These are phyloP conservation scores for Drosophila crucigera DNA, from an alignment of 2,888 invertebrate species.

Conservation along the genomic window DNA sequence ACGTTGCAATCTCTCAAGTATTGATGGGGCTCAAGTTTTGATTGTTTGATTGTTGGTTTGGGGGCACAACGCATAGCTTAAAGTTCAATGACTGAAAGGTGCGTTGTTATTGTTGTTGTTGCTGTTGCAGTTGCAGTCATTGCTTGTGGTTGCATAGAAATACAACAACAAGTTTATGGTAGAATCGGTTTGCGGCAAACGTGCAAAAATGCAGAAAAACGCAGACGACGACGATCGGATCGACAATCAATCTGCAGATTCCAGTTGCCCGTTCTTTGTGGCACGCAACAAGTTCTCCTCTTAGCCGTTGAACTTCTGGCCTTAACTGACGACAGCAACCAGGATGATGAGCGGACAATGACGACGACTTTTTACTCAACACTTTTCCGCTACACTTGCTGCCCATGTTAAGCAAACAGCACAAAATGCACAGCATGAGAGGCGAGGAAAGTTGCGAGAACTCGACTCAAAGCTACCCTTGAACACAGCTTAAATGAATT, in stretches of 20 bases:
- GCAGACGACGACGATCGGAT: conserved; percentile 65
- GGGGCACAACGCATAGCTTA: conserved; percentile 66
- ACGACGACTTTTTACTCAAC: conserved; percentile 14
- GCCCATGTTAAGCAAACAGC: conserved; percentile 61
- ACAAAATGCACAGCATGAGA: background rate
- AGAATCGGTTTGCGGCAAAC: conserved; percentile 45
- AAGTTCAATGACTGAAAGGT: conserved; percentile 79
- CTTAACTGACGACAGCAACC: conserved; percentile 50
- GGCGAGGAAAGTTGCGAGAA: background rate
- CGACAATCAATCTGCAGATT: conserved; percentile 78
- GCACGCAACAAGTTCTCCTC: conserved; percentile 71
- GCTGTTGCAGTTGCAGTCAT: conserved; percentile 25
- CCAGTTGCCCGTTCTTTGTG: conserved; percentile 57
- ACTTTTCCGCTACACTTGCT: conserved; percentile 61
- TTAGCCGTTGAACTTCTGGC: conserved; percentile 71
- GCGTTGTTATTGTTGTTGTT: conserved; percentile 43
- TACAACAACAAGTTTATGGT: conserved; percentile 55
- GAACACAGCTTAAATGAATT: background rate
- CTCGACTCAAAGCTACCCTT: background rate
- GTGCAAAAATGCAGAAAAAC: conserved; percentile 73
- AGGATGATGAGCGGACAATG: conserved; percentile 5
- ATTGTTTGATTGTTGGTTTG: conserved; percentile 29
- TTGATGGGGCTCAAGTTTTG: conserved; percentile 35
- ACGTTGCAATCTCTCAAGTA: conserved; percentile 49
- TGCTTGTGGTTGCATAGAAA: conserved; percentile 60